Evolutionary conservation across 2,113 vertebrate species (phyloP).

Genomic region (Corythornis madagascariensis): DNA sequence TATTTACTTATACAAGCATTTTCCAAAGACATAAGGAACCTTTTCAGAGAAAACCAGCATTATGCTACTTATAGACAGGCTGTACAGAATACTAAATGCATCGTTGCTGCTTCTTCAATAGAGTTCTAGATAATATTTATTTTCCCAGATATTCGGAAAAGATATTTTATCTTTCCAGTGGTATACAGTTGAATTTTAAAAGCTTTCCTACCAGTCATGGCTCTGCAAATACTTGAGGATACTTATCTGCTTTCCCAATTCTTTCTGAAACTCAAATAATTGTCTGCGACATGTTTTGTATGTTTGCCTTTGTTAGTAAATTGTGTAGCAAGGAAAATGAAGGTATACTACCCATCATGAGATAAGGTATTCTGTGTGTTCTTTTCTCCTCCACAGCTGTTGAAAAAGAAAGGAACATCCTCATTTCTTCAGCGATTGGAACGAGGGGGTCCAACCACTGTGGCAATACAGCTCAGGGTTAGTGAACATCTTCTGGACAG

Average conservation of each 20-base stretch:
- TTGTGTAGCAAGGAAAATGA: not conserved
- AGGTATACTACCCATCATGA: not conserved
- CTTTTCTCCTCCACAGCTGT: slow-evolving; percentile 75
- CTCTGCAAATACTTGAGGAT: not conserved
- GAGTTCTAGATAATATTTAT: not conserved
- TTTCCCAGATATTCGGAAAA: not conserved
- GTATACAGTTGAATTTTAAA: not conserved
- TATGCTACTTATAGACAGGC: not conserved
- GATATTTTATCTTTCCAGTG: not conserved
- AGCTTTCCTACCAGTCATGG: not conserved
- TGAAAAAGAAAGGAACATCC: slow-evolving; percentile 90
- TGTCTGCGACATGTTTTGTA: not conserved
- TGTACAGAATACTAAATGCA: not conserved
- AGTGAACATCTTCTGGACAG: slow-evolving; percentile 36
- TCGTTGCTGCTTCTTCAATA: not conserved
- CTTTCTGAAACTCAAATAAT: not conserved
- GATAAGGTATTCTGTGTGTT: not conserved
- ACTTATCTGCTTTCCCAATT: not conserved
- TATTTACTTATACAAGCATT: not conserved
- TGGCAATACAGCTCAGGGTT: slow-evolving; percentile 88
- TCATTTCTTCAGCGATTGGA: slow-evolving; percentile 88
- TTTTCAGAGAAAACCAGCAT: not conserved
- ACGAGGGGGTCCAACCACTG: slow-evolving; percentile 84
- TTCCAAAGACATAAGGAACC: not conserved
- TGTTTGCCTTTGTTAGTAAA: not conserved